These are phyloP conservation scores for Peromyscus nudipes DNA, from an alignment of 2,797 vertebrate genomes.

Conservation along the genomic window DNA sequence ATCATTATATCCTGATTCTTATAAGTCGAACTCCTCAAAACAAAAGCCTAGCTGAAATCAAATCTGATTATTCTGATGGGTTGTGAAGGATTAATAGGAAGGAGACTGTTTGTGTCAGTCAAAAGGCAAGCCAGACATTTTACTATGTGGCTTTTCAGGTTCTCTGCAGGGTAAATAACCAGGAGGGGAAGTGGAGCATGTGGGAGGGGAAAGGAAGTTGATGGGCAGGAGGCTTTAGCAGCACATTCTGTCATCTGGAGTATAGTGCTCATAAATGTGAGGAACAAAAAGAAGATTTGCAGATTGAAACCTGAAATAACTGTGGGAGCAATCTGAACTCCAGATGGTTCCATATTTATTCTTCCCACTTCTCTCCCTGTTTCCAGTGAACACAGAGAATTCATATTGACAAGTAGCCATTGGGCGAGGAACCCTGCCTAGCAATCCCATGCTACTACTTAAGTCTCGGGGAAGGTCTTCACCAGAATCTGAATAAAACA, in stretches of 20 bases:
- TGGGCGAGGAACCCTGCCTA: neutral
- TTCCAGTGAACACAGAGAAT: neutral
- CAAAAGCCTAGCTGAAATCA: neutral
- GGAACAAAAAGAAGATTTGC: neutral
- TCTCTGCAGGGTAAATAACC: slow-evolving; percentile 9
- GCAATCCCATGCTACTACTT: neutral
- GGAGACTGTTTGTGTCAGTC: neutral
- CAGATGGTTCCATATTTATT: neutral
- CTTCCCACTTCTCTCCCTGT: neutral
- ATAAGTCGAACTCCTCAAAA: neutral
- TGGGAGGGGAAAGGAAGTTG: neutral
- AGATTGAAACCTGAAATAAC: neutral
- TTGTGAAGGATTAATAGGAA: neutral
- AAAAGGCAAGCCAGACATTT: neutral
- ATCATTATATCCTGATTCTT: slow-evolving; percentile 12
- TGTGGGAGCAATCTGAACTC: neutral
- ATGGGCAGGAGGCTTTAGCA: neutral
- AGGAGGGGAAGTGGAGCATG: neutral
- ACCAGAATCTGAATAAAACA: neutral
- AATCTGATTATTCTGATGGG: neutral
- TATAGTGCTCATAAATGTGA: neutral
- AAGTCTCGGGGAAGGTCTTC: neutral
- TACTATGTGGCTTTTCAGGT: neutral
- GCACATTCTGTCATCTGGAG: neutral
- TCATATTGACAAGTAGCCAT: neutral